Conservation (phyloP, 92 coral and sea anemone genomes). For the Phenganax subtilis region DNA sequence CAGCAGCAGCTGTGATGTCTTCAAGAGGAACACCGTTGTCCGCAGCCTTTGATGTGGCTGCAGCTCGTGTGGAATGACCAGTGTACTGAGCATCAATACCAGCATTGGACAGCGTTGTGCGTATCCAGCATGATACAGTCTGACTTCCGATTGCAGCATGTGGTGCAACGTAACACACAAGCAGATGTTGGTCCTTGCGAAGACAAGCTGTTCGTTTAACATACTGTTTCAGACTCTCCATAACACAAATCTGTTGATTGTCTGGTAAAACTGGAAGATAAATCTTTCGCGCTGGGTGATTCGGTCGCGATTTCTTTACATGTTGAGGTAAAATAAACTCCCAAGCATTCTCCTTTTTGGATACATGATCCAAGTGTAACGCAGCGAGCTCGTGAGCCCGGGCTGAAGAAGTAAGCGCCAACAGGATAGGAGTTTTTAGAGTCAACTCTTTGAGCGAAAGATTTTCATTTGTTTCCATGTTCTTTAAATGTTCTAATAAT, state of each 20-base stretch:
- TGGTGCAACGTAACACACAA: slow-evolving; percentile 31
- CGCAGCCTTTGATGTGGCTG: slow-evolving; percentile 35
- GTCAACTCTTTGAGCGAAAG: too few relatives aligned
- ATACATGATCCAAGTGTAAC: slow-evolving; percentile 8
- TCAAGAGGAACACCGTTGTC: slow-evolving; percentile 35
- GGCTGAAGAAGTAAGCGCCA: slow-evolving; percentile 30
- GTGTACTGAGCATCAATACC: slow-evolving; percentile 32
- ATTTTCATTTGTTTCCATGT: too few relatives aligned
- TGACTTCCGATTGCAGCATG: slow-evolving; percentile 41
- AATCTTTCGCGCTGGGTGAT: slow-evolving; percentile 27
- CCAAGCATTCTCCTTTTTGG: slow-evolving; percentile 34
- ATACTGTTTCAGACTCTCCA: slow-evolving; percentile 13
- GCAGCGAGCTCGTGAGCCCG: slow-evolving; percentile 33
- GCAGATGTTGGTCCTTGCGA: slow-evolving; percentile 29
- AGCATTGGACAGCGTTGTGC: slow-evolving; percentile 21
- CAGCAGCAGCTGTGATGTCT: slow-evolving; percentile 22
- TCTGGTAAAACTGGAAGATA: slow-evolving; percentile 17
- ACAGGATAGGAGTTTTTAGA: neutral
- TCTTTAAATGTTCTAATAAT: too few relatives aligned
- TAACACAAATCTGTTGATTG: neutral
- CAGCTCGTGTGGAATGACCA: slow-evolving; percentile 40
- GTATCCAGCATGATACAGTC: slow-evolving; percentile 41
- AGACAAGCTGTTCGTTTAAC: slow-evolving; percentile 26
- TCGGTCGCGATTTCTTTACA: slow-evolving; percentile 42
- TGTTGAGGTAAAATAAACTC: slow-evolving; percentile 36